Evolutionary conservation across 1,140 invertebrate species (phyloP), one percentile per base, ranked within the genome.

Genomic region (Calliopsis andreniformis): DNA sequence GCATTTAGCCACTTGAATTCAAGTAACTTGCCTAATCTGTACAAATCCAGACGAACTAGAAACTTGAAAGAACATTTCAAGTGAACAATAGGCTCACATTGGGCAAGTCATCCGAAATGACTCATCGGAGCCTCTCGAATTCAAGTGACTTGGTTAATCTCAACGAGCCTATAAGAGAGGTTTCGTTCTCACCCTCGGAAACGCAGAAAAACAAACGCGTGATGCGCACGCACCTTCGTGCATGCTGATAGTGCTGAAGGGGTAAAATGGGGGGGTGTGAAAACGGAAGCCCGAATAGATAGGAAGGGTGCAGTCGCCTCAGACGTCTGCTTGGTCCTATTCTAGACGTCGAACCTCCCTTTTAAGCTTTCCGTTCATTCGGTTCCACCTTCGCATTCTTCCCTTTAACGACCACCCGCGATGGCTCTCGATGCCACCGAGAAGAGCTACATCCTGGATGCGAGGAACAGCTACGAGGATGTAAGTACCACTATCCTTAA

Each of bases 381-480:
- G 32, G 39, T 42, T 77, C 25, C 43, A 20, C 30, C 58, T 70
- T 79, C 66, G 35, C n/a, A 66, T 83, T 76, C 61, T 39, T 55
- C 39, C 64, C 39, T 62, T 72, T 49, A 64, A 51, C 45, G 23
- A 69, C 14, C 18, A 16, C 0, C 16, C 30, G 28, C 49, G 49
- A 88, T 88, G 87, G 71, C 80, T 42, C 79, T 82, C 30, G 83
- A 80, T 56, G 72, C 76, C n/a, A 72, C 76, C 68, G 91, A 92
- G 79, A 92, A 92, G 76, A 92, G 91, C 79, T 92, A 92, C 64
- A 92, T 92, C 77, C 83, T 92, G 76, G 91, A 92, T 58, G 80
- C 84, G n/a, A 87, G 79, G 72, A 91, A 89, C 82, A 90, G 85
- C 76, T 88, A 86, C 77, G 89, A 90, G 43, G 89, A 91, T 77